Base-by-base conservation (phyloP, 2,888 invertebrate species). In the Ophion obscuratus region DNA sequence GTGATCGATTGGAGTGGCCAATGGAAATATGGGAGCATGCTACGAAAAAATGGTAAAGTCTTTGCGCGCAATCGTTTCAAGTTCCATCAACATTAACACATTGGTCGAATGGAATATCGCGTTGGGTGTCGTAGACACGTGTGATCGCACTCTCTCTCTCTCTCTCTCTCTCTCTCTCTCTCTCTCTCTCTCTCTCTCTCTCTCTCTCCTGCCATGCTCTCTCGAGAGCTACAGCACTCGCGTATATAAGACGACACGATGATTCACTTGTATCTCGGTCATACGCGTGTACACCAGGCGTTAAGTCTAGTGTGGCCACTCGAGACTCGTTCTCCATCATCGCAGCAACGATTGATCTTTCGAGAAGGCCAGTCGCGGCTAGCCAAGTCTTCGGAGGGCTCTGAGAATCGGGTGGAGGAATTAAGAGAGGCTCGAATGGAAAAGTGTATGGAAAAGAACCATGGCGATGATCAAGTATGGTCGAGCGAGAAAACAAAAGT, bases 281-380 rank as follows among this genome's bases (percentile, higher is more conserved):
- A 61, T 70, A 68, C 78, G 44, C 36, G 57, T 44, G 36, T 44
- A 57, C 68, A 61, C 78, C 68, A 66, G 78, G 78, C 78, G 81
- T 78, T 73, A 78, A 85, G 85, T 83, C 85, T 82, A 82, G 85
- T 47, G 47, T 82, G 85, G 77, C 77, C 86, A 81, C 86, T 83
- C 76, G 83, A 83, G 80, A 47, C 47, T 47, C 74, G 44, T 77
- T 83, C 74, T 36, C 75, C 53, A 68, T 61, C 75, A 68, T 75
- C 68, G 47, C 66, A 57, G 27, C 64, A 66, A 11, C 66, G 78
- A 81, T 77, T 67, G 70, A 71, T 81, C 86, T 86, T 81, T 47
- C 59, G 27, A 75, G 53, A 68, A 81, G 47, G 64, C 68, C 17
- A 57, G 9, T 61, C 64, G 11, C 10, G n/a, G 44, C 14, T 57